These are phyloP conservation scores for Reticulitermes speratus DNA, from an alignment of 1,140 invertebrate species.

Conservation along the genomic window DNA sequence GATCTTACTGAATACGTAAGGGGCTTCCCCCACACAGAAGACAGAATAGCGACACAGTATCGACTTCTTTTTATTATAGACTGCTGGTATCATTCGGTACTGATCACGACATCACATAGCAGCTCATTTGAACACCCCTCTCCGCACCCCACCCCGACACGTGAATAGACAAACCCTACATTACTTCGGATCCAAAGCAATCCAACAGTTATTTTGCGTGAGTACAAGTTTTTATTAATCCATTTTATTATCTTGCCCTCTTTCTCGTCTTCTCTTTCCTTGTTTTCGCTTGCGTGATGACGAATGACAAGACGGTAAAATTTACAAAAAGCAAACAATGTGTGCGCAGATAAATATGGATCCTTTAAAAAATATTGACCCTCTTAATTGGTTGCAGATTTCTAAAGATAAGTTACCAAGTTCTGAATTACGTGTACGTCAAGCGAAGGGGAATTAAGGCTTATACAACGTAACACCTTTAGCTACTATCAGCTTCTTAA, in stretches of 20 bases:
- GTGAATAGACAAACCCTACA: not conserved
- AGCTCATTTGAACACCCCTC: not conserved
- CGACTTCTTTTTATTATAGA: constrained; percentile 17
- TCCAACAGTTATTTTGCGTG: constrained; percentile 11
- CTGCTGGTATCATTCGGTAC: not conserved
- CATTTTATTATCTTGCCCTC: not conserved
- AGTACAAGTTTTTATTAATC: constrained; percentile 14
- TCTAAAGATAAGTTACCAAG: not conserved
- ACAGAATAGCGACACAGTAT: not conserved
- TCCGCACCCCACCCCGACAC: not conserved
- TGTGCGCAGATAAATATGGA: not conserved
- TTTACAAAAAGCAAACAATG: not conserved
- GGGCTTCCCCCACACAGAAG: not conserved
- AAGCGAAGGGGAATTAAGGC: too few species aligned
- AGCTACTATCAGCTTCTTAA: too few species aligned
- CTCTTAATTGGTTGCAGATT: not conserved
- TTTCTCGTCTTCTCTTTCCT: not conserved
- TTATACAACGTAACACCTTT: too few species aligned
- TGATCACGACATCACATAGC: not conserved
- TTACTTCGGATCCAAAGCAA: constrained; percentile 3
- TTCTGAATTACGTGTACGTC: not conserved
- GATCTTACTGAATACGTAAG: not conserved
- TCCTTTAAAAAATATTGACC: not conserved
- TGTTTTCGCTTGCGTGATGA: not conserved
- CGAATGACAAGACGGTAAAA: constrained; percentile 9